A percentile compares a stretch with the other conserved stretches of the same genome.
Conservation (phyloP, 2,113 vertebrate genomes). For the Eonycteris spelaea region DNA sequence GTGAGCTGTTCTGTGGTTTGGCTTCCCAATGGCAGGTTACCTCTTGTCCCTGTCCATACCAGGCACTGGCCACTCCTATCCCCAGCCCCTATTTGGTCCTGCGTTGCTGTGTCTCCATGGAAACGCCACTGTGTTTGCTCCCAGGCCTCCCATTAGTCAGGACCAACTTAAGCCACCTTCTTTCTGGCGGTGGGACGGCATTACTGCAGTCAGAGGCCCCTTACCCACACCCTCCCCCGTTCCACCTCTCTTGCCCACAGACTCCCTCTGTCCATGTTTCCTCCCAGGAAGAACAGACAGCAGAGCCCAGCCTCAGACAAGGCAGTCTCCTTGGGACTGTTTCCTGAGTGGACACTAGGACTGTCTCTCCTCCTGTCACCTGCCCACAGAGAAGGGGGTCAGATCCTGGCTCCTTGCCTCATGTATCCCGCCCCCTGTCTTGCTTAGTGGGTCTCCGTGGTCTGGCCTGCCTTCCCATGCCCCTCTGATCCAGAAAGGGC, state of each 20-base stretch:
- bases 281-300: slow-evolving; percentile 27
- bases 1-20: slow-evolving; percentile 80
- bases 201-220: neutral
- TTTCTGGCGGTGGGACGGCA: slow-evolving; percentile 18
- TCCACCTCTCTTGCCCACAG: neutral
- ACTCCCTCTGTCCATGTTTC: slow-evolving; percentile 43
- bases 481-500: neutral
- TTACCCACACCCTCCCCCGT: too few relatives aligned
- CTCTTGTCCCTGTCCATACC: neutral
- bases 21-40: slow-evolving; percentile 38
- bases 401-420: neutral
- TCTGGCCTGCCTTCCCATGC: neutral
- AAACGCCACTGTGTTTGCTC: slow-evolving; percentile 67
- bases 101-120: slow-evolving; percentile 78
- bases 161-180: slow-evolving; percentile 68
- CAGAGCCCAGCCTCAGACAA: slow-evolving; percentile 54
- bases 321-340: neutral
- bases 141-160: slow-evolving; percentile 60
- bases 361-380: neutral
- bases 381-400: neutral
- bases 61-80: slow-evolving; percentile 53
- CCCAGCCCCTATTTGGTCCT: neutral
- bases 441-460: slow-evolving; percentile 49
- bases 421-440: neutral
- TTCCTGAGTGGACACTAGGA: neutral